phyloP scores from a whole-genome alignment of 2,888 invertebrate genomes.

The Sarcophaga rosellei region DNA sequence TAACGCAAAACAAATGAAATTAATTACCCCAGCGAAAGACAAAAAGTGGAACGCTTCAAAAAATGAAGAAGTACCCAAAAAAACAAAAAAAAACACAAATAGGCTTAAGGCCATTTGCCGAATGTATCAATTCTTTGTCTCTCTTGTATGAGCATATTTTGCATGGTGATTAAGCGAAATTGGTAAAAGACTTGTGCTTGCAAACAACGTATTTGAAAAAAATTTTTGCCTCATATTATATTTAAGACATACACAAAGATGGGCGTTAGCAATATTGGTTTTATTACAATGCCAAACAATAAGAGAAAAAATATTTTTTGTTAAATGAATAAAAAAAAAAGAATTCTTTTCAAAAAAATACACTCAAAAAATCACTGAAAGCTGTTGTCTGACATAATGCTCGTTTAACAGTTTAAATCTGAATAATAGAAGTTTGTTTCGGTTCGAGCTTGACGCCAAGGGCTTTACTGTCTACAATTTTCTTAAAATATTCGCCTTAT shows the following conservation, averaged over 20 bases:
- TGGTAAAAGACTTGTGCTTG: slow-evolving; percentile 33
- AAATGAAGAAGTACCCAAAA: slow-evolving; percentile 26
- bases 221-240: slow-evolving; percentile 38
- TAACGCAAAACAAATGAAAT: slow-evolving; percentile 61
- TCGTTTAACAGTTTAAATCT: too few relatives aligned
- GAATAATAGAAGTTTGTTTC: too few relatives aligned
- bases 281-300: slow-evolving; percentile 56
- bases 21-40: slow-evolving; percentile 50
- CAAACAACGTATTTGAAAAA: slow-evolving; percentile 17
- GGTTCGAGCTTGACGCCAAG: too few relatives aligned
- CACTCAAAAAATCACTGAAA: slow-evolving; percentile 9
- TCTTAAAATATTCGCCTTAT: too few relatives aligned
- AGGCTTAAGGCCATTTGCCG: slow-evolving; percentile 41
- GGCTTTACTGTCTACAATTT: too few relatives aligned
- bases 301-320: background rate
- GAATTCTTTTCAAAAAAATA: slow-evolving; percentile 19
- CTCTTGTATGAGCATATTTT: slow-evolving; percentile 24
- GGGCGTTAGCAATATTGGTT: slow-evolving; percentile 60
- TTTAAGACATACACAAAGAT: slow-evolving; percentile 27
- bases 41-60: slow-evolving; percentile 20
- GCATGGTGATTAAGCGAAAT: slow-evolving; percentile 34
- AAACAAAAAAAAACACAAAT: too few relatives aligned
- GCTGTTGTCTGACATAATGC: too few relatives aligned
- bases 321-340: background rate
- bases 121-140: slow-evolving; percentile 27